Base-by-base conservation (phyloP, 30 jellyfish, hydroid and myxozoan species). In the Chrysaora quinquecirrha region DNA sequence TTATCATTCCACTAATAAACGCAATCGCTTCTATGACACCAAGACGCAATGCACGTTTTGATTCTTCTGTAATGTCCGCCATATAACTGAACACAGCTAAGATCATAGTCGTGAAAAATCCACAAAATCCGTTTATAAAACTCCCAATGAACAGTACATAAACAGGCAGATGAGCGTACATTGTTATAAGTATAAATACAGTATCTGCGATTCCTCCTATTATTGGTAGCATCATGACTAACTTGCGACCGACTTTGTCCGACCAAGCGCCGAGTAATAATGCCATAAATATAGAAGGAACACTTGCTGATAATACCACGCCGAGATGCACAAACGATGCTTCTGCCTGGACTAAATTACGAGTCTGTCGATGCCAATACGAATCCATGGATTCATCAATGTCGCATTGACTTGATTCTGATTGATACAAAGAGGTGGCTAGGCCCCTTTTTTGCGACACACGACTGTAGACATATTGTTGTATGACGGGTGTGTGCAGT, bases 401-500 rank as follows among this genome's bases (percentile, higher is more conserved):
- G 27, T 86, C 97, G 65, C 98, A 93, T 24, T 83, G 68, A 52
- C 97, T 86, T n/a, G 92, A 80, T 22, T 93, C 97, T 48, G 96
- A 77, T 30, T 80, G 88, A 33, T 80, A 87, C 43, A 81, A 71
- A 2, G 93, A 24, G n/a, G 66, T 63, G 30, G 96, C 83, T 70
- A 93, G 34, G 52, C 97, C 97, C 21, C 80, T 74, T 60, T 76
- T 68, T 62, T 65, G 32, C 58, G 97, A 87, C 1, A 87, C 82
- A 0, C 96, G 80, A 33, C 89, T 96, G 52, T 93, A 93, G 11
- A 93, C 93, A 62, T 93, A 93, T 48, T 93, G 98, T 83, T 93
- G 98, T 63, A 93, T 93, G 61, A 93, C 85, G 28, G 98, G 98
- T 6, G 98, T 96, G 83, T 93, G 98, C 9, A 93, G 86, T n/a